Evolutionary conservation across 2,888 invertebrate genomes (phyloP), one percentile per base, ranked within the genome.

Genomic region (Hirudinaria manillensis): DNA sequence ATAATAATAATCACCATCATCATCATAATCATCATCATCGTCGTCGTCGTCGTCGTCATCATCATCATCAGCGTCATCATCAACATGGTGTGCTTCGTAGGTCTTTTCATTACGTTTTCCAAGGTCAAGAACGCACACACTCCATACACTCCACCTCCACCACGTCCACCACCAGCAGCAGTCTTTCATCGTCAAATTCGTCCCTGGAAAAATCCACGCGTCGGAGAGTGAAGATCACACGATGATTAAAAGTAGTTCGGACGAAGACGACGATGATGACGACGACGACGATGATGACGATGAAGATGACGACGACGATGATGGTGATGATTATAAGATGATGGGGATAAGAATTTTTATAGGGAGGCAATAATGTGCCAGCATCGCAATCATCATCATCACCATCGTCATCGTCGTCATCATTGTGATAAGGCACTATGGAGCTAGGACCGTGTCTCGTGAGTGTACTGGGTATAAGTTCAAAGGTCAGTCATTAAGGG

Each of bases 281-380:
- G 34, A 34, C 10, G 67, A 67, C 10, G 34, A 34, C 21, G 32
- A 56, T 21, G 56, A 56, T 56, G 34, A 4, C 32, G 74, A 6
- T 74, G 74, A 67, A 29, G 74, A 24, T 72, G 72, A 55, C 13
- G 72, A 72, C 51, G 72, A 55, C 24, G 72, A 53, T 53, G 72
- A 55, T 27, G 72, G 24, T 70, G 70, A 70, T 70, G 34, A 70
- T 70, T 32, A 45, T 24, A 6, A 6, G 29, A 70, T 70, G 70
- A 45, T 45, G 36, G 34, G 3, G 56, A 56, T 56, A 16, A 56
- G 3, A 16, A 56, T 56, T 3, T 7, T 56, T 3, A 56, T 56
- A 16, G 16, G 3, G 38, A 38, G 3, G 38, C n/a, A n/a, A n/a
- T n/a, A n/a, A n/a, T n/a, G n/a, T 3, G 27, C 16, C 56, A 56